Percentiles rank a stretch among this genome's conserved stretches.
These are phyloP conservation scores for Calameuta pallipes DNA, from an alignment of 2,888 invertebrate genomes.

Conservation along the genomic window DNA sequence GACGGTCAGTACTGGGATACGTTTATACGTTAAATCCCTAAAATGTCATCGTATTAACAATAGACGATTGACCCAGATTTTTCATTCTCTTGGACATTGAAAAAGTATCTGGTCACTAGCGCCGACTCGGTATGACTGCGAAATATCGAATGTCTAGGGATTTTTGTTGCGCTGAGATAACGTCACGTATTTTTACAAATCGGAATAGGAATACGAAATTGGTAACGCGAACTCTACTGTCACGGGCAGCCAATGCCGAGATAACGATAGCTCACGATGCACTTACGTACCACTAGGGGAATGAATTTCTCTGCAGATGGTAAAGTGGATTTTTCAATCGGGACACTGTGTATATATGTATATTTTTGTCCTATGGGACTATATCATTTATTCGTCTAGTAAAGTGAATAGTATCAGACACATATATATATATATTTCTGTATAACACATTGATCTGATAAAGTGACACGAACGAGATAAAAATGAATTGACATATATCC, in stretches of 20 bases:
- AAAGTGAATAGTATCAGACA: background rate
- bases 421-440: no score
- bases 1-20: no score
- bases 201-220: background rate
- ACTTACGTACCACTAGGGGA: background rate
- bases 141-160: background rate
- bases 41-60: background rate
- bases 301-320: background rate
- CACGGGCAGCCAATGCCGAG: background rate
- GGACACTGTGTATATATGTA: background rate
- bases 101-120: background rate
- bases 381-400: background rate
- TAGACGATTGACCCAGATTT: background rate
- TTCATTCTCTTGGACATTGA: background rate
- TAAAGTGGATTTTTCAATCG: conserved; percentile 4
- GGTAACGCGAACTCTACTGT: background rate
- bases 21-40: background rate
- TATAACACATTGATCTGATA: background rate
- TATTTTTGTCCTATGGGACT: background rate
- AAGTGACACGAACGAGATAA: background rate
- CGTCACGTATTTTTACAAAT: background rate
- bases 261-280: background rate
- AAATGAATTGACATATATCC: background rate
- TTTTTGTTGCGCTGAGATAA: background rate
- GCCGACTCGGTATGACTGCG: background rate